Evolutionary conservation across 2,888 invertebrate species (phyloP), one percentile per base, ranked within the genome.

Genomic region (Nemoura dubitans): DNA sequence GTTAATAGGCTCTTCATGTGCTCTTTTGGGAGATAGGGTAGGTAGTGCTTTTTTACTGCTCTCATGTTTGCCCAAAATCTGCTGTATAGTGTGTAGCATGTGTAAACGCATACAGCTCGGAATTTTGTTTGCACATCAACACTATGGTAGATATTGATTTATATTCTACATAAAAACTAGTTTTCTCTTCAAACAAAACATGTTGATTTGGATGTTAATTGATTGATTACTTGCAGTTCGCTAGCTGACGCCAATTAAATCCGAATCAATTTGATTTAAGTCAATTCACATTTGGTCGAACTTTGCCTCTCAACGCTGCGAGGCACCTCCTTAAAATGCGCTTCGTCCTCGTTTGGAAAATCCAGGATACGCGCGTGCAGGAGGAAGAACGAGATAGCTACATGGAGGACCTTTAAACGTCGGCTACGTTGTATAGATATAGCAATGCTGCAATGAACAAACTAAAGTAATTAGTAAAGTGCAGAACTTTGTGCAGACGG

Each of bases 391-490:
- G 21, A 59, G 59, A 59, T 59, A 59, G 59, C 36, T 16, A 21
- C 21, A 59, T 7, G 6, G 16, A 36, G 36, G 36, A 36, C 36
- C 36, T 36, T 6, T 59, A 59, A 59, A 59, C 59, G 10, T 59
- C 21, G 59, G 59, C 2, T 21, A 21, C 14, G 59, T 21, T n/a
- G n/a, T n/a, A n/a, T 59, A 21, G 21, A 59, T 59, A 10, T 3
- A 21, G 21, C 21, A 7, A 1, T 59, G 59, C 21, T 59, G 59
- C 59, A 59, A 59, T 59, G 21, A 7, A 21, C 59, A 59, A 59
- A 59, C 59, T 59, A 59, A 59, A 59, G 59, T 59, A 59, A 59
- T 59, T 59, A 59, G 59, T 10, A 59, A 59, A 59, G 59, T 59
- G 59, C 59, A 59, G 59, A 59, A 59, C 59, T 59, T 59, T 59